Conservation (phyloP, 1,140 invertebrate genomes). For the Oncopeltus fasciatus region DNA sequence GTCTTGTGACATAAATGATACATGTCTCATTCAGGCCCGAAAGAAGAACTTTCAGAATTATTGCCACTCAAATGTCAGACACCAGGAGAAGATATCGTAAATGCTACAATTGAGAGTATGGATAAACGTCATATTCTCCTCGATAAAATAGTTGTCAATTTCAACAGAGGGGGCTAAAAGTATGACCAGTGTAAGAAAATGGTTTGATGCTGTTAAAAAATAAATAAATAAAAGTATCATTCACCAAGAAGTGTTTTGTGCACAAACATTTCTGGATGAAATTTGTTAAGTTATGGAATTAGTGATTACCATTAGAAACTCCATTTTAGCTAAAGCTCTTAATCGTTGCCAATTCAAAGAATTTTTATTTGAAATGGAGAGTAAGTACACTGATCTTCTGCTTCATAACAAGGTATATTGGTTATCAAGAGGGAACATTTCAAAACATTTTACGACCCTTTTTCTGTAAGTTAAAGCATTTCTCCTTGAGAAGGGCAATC, state of each 20-base stretch:
- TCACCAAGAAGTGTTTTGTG: constrained; percentile 24
- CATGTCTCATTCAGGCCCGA: constrained; percentile 22
- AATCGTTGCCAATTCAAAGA: constrained; percentile 26
- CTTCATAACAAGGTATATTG: constrained; percentile 25
- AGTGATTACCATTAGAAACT: constrained; percentile 25
- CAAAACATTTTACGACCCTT: constrained; percentile 21
- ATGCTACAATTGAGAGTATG: constrained; percentile 19
- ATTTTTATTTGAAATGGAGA: constrained; percentile 27
- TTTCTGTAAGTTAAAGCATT: constrained; percentile 20
- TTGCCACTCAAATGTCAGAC: constrained; percentile 25
- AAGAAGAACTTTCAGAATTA: constrained; percentile 23
- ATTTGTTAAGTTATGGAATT: constrained; percentile 24
- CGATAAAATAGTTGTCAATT: too few species aligned
- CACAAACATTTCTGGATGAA: constrained; percentile 26
- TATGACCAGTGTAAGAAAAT: constrained; percentile 23
- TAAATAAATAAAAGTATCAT: constrained; percentile 1
- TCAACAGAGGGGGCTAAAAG: too few species aligned
- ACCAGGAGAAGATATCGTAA: constrained; percentile 26
- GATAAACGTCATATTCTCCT: too few species aligned
- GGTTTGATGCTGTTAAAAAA: constrained; percentile 5
- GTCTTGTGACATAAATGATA: constrained; percentile 26
- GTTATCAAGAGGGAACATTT: constrained; percentile 24
- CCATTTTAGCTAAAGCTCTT: constrained; percentile 26
- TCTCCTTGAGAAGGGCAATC: constrained; percentile 26
- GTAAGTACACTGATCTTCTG: constrained; percentile 25